These are phyloP conservation scores for Ambastaia sidthimunki DNA, from an alignment of 2,797 vertebrate species.

Conservation along the genomic window DNA sequence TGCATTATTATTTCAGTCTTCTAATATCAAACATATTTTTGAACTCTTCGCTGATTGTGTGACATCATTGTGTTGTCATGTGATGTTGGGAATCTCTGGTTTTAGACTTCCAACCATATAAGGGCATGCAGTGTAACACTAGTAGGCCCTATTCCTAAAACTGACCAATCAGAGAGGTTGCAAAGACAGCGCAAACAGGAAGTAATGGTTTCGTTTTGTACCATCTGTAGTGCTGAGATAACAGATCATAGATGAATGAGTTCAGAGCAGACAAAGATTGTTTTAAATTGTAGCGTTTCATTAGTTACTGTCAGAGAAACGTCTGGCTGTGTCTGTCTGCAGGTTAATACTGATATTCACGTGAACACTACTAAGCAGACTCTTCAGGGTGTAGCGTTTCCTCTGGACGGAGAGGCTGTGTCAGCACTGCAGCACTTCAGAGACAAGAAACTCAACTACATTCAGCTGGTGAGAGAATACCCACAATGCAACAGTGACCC, in stretches of 20 bases:
- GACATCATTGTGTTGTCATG: conserved; percentile 23
- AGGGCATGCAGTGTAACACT: conserved; percentile 63
- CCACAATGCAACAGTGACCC: background rate
- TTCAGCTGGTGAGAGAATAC: conserved; percentile 89
- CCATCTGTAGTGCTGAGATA: conserved; percentile 59
- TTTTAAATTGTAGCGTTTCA: too few species aligned
- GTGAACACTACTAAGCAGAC: conserved; percentile 95
- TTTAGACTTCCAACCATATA: conserved; percentile 66
- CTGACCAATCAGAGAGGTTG: conserved; percentile 66
- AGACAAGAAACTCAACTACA: conserved; percentile 88
- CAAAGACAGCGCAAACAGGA: conserved; percentile 66
- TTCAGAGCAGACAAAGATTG: background rate
- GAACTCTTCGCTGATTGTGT: background rate
- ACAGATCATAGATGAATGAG: conserved; percentile 12
- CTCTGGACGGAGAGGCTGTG: conserved; percentile 86
- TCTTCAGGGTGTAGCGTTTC: conserved; percentile 94
- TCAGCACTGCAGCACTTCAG: conserved; percentile 87
- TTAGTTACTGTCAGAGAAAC: too few species aligned
- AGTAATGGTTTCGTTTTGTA: conserved; percentile 62
- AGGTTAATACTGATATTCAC: conserved; percentile 92
- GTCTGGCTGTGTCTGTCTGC: conserved; percentile 53
- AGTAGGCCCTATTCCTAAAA: conserved; percentile 39
- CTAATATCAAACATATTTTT: background rate
- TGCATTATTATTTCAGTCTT: background rate
- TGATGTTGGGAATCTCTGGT: background rate